phyloP scores from a whole-genome alignment of 2,797 vertebrate genomes.

The Lepus oiostolus region DNA sequence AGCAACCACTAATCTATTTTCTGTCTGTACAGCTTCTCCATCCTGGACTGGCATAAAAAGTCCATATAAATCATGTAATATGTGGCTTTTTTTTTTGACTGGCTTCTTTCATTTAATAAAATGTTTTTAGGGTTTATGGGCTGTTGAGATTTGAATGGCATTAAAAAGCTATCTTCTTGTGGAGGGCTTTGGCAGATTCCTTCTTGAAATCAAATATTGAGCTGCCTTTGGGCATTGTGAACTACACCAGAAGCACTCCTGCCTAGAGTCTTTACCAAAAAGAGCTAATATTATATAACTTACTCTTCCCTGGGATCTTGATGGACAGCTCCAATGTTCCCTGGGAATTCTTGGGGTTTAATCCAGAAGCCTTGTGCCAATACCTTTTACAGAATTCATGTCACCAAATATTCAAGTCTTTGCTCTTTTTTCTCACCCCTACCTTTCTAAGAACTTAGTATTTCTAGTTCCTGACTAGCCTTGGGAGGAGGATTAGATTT shows the following conservation, averaged over 20 bases:
- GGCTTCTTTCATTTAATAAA: background rate
- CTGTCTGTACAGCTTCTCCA: background rate
- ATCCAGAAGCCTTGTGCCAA: background rate
- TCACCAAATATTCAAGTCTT: background rate
- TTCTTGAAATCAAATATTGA: background rate
- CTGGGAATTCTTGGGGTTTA: background rate
- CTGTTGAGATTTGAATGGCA: slow-evolving; percentile 37
- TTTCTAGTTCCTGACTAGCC: background rate
- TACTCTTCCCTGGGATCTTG: background rate
- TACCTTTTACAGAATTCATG: background rate
- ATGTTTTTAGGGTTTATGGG: background rate
- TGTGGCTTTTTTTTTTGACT: background rate
- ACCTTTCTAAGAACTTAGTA: background rate
- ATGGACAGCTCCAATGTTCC: background rate
- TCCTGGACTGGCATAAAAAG: background rate
- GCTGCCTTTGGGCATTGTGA: background rate
- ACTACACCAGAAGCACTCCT: background rate
- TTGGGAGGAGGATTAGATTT: background rate
- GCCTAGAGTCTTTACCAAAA: background rate
- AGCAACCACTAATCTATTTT: background rate
- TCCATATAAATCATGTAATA: background rate
- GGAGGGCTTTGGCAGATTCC: background rate
- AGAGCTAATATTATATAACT: background rate
- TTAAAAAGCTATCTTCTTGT: background rate
- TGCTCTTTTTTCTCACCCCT: background rate